Conservation (phyloP, 2,113 vertebrate species). For the Dromas ardeola region DNA sequence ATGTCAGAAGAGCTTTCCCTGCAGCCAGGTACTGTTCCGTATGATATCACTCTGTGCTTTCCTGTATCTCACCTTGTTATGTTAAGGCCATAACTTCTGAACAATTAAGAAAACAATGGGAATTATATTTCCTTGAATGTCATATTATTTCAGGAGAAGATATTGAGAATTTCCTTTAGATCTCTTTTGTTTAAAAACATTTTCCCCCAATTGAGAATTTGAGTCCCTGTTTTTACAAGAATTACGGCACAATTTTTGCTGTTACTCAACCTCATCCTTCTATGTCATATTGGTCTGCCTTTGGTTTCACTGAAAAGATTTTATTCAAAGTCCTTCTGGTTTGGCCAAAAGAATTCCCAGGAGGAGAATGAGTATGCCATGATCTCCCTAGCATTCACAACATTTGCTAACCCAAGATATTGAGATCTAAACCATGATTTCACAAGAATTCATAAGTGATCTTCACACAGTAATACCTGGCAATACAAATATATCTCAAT, state of each 20-base stretch:
- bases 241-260: neutral
- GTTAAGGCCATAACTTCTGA: neutral
- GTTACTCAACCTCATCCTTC: neutral
- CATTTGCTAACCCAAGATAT: neutral
- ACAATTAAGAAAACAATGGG: neutral
- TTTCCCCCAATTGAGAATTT: neutral
- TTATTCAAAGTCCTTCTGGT: neutral
- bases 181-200: neutral
- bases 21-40: neutral
- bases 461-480: neutral
- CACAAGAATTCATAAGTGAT: neutral
- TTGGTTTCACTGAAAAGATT: neutral
- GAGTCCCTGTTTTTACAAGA: neutral
- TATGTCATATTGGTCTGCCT: neutral
- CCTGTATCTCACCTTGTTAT: neutral
- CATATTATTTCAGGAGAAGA: neutral
- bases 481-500: neutral
- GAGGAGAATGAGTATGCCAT: neutral
- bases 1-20: neutral
- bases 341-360: neutral
- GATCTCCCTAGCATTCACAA: neutral
- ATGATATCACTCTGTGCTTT: neutral
- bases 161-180: neutral
- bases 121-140: neutral
- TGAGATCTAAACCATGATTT: neutral